phyloP scores from a whole-genome alignment of 2,113 vertebrate genomes.

The Mesocricetus auratus region DNA sequence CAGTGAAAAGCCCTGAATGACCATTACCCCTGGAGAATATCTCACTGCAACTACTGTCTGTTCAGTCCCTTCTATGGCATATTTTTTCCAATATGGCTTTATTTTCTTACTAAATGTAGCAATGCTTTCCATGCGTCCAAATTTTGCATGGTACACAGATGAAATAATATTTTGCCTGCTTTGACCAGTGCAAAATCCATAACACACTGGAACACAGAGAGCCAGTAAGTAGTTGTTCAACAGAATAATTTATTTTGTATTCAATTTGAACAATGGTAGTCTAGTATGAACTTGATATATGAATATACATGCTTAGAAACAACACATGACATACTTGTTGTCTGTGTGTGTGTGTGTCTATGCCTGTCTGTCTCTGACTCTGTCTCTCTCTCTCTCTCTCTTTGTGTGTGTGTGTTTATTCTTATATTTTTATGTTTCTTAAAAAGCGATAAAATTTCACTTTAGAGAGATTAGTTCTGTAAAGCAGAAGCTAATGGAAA shows the following conservation, averaged over 20 bases:
- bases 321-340: too few relatives aligned
- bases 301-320: too few relatives aligned
- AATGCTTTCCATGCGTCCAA: background rate
- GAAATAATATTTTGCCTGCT: background rate
- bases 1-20: background rate
- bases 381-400: too few relatives aligned
- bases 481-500: conserved; percentile 23
- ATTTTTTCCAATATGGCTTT: background rate
- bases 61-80: background rate
- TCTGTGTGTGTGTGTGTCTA: too few relatives aligned
- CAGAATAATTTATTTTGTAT: background rate
- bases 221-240: background rate
- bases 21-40: background rate
- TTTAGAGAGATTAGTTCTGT: background rate
- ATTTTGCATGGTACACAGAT: background rate
- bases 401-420: background rate
- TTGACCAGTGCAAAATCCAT: background rate
- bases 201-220: background rate
- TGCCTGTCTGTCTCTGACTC: too few relatives aligned
- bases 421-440: background rate
- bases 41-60: background rate
- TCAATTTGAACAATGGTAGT: conserved; percentile 14
- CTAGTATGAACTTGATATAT: too few relatives aligned
- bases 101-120: conserved; percentile 25
- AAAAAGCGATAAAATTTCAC: background rate